Evolutionary conservation across 2,888 invertebrate species (phyloP).

Genomic region (Agriopis marginaria): DNA sequence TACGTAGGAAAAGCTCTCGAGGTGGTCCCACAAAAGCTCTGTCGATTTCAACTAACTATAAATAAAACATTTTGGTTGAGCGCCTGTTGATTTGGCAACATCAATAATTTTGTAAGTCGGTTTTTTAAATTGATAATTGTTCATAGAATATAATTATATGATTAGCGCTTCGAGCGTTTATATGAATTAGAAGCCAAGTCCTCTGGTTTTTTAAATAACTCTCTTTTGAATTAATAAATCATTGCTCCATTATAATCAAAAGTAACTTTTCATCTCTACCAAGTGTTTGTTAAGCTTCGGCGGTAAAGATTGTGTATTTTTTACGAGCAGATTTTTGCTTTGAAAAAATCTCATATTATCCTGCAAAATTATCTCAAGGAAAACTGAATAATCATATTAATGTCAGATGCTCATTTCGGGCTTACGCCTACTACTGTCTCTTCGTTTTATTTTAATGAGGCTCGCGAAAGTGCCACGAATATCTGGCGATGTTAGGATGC

Average conservation of each 20-base stretch:
- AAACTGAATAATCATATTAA: slow-evolving; percentile 41
- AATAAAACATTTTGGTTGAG: no score
- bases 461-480: slow-evolving; percentile 33
- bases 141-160: no score
- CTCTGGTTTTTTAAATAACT: not conserved
- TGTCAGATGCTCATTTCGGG: slow-evolving; percentile 34
- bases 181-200: no score
- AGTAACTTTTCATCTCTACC: slow-evolving; percentile 5
- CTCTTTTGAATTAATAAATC: slow-evolving; percentile 17
- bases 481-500: slow-evolving; percentile 28
- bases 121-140: no score
- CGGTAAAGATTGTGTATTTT: slow-evolving; percentile 26
- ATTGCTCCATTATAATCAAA: slow-evolving; percentile 19
- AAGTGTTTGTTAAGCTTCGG: slow-evolving; percentile 28
- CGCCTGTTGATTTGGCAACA: no score
- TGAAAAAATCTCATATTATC: slow-evolving; percentile 37
- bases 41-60: no score
- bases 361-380: slow-evolving; percentile 35
- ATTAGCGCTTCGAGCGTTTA: no score
- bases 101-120: no score
- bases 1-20: no score
- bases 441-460: slow-evolving; percentile 41
- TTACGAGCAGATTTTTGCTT: slow-evolving; percentile 29
- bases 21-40: no score
- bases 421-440: slow-evolving; percentile 38